Percentiles rank a stretch among this genome's conserved stretches.
These are phyloP conservation scores for Pollachius pollachius DNA, from an alignment of 2,113 vertebrate genomes.

Conservation along the genomic window DNA sequence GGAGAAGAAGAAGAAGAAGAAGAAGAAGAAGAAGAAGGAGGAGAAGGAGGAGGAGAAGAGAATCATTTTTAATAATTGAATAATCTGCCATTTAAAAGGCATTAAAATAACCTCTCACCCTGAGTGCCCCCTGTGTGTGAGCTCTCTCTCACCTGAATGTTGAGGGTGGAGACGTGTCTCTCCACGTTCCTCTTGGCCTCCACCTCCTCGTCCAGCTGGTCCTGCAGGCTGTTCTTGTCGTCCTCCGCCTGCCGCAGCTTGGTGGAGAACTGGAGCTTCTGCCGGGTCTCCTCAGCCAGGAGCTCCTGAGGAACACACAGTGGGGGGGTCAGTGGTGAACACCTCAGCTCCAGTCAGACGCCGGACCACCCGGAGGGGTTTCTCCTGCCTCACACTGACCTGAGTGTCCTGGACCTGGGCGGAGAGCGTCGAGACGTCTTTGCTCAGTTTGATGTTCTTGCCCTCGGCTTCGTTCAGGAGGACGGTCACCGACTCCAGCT, in stretches of 20 bases:
- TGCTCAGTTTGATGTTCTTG: slow-evolving; percentile 92
- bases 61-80: neutral
- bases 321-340: neutral
- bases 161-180: slow-evolving; percentile 88
- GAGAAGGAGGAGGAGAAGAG: too few relatives aligned
- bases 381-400: slow-evolving; percentile 59
- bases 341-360: neutral
- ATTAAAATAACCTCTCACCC: neutral
- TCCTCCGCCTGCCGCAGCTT: slow-evolving; percentile 91
- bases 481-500: slow-evolving; percentile 85
- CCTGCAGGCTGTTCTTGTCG: slow-evolving; percentile 86
- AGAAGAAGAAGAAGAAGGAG: too few relatives aligned
- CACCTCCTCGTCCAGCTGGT: slow-evolving; percentile 91
- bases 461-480: slow-evolving; percentile 89
- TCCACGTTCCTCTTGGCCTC: slow-evolving; percentile 92
- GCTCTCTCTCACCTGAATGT: slow-evolving; percentile 79
- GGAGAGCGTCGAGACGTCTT: slow-evolving; percentile 84
- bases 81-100: neutral
- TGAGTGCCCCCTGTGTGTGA: neutral
- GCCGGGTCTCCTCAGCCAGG: slow-evolving; percentile 90
- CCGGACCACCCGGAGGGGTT: neutral
- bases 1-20: too few relatives aligned
- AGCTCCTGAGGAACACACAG: slow-evolving; percentile 75
- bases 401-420: slow-evolving; percentile 92
- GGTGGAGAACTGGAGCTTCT: slow-evolving; percentile 90